Evolutionary conservation across 53 echinoderm and acorn worm genomes (phyloP).

Genomic region (Pentamera pediparva): DNA sequence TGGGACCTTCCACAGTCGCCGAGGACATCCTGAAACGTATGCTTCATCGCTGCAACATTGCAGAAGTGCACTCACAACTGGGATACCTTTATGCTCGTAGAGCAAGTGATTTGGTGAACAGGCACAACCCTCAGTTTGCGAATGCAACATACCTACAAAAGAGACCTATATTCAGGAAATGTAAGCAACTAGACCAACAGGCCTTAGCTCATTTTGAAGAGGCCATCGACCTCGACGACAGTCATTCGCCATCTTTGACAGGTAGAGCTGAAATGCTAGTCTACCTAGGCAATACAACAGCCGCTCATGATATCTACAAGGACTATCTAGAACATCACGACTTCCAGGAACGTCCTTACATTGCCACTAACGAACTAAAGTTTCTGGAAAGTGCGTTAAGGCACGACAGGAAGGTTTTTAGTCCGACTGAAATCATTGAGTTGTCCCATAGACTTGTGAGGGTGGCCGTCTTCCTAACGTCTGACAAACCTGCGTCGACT

Average conservation of each 20-base stretch:
- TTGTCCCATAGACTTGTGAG: background rate
- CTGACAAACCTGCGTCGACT: too few species aligned
- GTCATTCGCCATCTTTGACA: background rate
- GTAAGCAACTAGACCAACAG: too few species aligned
- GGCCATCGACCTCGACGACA: background rate
- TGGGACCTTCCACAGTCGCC: background rate
- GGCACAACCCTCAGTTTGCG: too few species aligned
- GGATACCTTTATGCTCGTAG: background rate
- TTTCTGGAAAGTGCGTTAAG: background rate
- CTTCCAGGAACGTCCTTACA: background rate
- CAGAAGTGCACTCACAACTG: constrained; percentile 1
- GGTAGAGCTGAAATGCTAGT: constrained; percentile 2
- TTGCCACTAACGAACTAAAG: background rate
- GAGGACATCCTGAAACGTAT: background rate
- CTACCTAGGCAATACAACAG: background rate
- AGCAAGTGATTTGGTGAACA: too few species aligned
- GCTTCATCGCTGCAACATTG: background rate
- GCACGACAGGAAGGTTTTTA: background rate
- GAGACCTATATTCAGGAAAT: too few species aligned
- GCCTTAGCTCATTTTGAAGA: background rate
- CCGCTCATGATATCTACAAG: background rate
- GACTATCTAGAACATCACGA: background rate
- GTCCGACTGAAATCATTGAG: background rate
- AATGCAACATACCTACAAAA: too few species aligned
- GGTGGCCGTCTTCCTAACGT: background rate